Conservation (phyloP, 2,797 vertebrate species). For the Aphelocoma californica region DNA sequence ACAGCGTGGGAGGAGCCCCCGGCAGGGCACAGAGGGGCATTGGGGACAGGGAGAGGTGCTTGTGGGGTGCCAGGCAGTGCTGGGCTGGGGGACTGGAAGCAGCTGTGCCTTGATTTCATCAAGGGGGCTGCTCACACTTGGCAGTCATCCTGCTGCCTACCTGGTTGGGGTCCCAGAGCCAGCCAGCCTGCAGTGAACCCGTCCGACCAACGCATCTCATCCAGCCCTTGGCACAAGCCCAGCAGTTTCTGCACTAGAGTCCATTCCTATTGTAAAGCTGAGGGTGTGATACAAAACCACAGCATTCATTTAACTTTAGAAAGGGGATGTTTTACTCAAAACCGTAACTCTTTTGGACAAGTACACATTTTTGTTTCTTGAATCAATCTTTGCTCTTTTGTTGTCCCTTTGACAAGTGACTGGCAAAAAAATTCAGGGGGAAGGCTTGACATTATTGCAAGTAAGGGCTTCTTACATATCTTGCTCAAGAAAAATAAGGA, state of each 20-base stretch:
- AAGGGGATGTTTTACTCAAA: background rate
- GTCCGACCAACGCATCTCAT: rapidly evolving
- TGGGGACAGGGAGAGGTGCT: background rate
- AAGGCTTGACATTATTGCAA: background rate
- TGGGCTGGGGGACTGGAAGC: background rate
- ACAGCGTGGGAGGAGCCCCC: background rate
- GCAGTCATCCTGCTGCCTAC: background rate
- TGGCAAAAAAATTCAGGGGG: background rate
- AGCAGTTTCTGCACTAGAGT: background rate
- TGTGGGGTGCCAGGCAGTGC: background rate
- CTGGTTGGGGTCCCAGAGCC: background rate
- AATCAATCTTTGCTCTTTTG: background rate
- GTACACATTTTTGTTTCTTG: background rate
- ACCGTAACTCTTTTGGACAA: background rate
- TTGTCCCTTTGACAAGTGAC: background rate
- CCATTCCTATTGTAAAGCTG: background rate
- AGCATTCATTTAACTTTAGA: background rate
- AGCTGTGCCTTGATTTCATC: background rate
- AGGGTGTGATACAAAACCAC: background rate
- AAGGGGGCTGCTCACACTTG: background rate
- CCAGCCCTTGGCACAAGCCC: background rate
- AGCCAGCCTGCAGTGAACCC: rapidly evolving
- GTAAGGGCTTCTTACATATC: background rate
- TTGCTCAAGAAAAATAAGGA: background rate
- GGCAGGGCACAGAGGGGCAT: rapidly evolving